Percentiles rank a stretch among this genome's conserved stretches.
Evolutionary conservation across 1,140 invertebrate species (phyloP).

Genomic region (Magallana angulata): DNA sequence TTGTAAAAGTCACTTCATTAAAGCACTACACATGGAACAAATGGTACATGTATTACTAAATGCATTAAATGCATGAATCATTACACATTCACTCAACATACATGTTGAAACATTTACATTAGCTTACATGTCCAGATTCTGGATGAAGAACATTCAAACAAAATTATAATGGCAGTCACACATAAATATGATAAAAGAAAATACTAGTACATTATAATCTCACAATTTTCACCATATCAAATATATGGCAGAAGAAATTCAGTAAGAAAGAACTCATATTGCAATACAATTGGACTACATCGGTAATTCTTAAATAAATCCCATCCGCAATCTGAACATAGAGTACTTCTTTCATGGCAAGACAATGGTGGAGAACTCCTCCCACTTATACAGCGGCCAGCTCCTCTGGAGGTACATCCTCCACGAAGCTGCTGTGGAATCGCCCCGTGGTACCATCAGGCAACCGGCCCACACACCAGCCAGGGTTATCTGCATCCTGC

Average conservation of each 20-base stretch:
- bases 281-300: no score
- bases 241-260: not conserved
- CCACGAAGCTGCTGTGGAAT: slow-evolving; percentile 49
- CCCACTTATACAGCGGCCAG: not conserved
- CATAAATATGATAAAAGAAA: not conserved
- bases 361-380: not conserved
- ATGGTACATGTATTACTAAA: not conserved
- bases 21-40: slow-evolving; percentile 8
- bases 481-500: slow-evolving; percentile 46
- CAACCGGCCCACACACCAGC: slow-evolving; percentile 57
- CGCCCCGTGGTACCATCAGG: slow-evolving; percentile 54
- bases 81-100: not conserved
- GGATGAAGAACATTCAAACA: not conserved
- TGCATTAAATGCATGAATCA: not conserved
- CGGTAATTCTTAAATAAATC: no score
- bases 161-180: not conserved
- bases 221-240: not conserved
- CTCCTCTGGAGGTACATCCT: not conserved
- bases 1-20: not conserved
- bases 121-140: not conserved
- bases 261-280: not conserved
- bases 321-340: no score
- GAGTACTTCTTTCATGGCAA: not conserved
- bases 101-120: not conserved
- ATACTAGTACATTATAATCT: not conserved